Conservation (phyloP, 2,888 invertebrate species). For the Andrena camellia region DNA sequence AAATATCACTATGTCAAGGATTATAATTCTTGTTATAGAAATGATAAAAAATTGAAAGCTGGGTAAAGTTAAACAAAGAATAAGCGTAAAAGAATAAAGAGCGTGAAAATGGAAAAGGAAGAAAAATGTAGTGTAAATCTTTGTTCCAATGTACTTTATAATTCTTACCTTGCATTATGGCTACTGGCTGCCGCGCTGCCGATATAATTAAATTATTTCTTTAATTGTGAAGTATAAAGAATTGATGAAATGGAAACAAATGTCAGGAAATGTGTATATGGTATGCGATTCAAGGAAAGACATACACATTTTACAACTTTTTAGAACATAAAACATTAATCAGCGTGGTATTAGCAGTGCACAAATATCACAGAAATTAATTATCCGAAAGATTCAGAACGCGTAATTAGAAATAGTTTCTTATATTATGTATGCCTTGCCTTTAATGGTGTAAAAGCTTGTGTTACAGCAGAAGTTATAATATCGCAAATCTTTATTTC, state of each 20-base stretch:
- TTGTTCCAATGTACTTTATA: conserved; percentile 84
- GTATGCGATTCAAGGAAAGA: conserved; percentile 64
- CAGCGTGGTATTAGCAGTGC: conserved; percentile 3
- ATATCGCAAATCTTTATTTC: conserved; percentile 36
- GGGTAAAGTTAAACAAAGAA: conserved; percentile 55
- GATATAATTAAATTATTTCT: conserved; percentile 85
- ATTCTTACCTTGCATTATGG: conserved; percentile 85
- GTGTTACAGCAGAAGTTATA: conserved; percentile 46
- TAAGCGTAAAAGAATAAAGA: conserved; percentile 74
- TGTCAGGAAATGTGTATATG: conserved; percentile 67
- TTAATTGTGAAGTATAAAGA: conserved; percentile 79
- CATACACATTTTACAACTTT: conserved; percentile 53
- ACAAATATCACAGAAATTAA: conserved; percentile 19
- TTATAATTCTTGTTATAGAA: conserved; percentile 34
- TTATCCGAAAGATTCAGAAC: not conserved
- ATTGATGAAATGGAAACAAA: conserved; percentile 71
- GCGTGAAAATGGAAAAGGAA: conserved; percentile 79
- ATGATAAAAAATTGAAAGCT: conserved; percentile 51
- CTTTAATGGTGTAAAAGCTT: conserved; percentile 57
- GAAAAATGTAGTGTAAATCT: conserved; percentile 83
- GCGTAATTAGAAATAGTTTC: conserved; percentile 4
- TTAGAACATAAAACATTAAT: not conserved
- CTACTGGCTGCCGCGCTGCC: conserved; percentile 85
- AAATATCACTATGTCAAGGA: conserved; percentile 34
- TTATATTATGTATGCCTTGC: conserved; percentile 67